phyloP scores from a whole-genome alignment of 2,113 vertebrate genomes.

The Nannobrachium achirus region DNA sequence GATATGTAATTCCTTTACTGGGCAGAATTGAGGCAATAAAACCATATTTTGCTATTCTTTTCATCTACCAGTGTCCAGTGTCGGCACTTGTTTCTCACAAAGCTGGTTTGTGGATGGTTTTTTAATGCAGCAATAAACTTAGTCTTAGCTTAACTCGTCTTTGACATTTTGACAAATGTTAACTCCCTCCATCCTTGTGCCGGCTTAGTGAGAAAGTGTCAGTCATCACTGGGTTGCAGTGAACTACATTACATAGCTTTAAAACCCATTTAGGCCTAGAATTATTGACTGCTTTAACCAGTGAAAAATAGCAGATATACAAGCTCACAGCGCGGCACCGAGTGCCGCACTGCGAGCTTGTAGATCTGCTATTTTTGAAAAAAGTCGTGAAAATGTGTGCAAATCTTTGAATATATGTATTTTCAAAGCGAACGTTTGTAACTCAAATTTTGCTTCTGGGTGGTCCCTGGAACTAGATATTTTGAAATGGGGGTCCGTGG shows the following conservation, averaged over 20 bases:
- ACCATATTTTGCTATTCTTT: slow-evolving; percentile 37
- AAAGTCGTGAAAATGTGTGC: too few species aligned
- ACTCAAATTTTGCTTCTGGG: too few species aligned
- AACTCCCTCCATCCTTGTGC: background rate
- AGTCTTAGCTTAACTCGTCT: background rate
- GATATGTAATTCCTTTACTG: slow-evolving; percentile 36
- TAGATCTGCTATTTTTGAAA: too few species aligned
- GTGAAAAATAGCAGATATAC: too few species aligned
- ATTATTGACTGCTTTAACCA: too few species aligned
- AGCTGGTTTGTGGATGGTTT: background rate
- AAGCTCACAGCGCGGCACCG: too few species aligned
- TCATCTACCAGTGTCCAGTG: slow-evolving; percentile 39
- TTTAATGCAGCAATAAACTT: background rate
- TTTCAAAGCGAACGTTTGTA: too few species aligned
- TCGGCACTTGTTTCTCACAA: slow-evolving; percentile 9
- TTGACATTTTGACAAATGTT: background rate
- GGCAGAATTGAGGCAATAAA: slow-evolving; percentile 31
- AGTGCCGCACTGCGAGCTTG: too few species aligned
- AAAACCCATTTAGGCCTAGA: too few species aligned
- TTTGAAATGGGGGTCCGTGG: too few species aligned
- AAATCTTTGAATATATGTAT: too few species aligned
- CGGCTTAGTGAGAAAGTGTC: background rate
- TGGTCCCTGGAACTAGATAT: too few species aligned
- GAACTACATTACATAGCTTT: background rate
- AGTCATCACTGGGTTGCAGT: background rate